Evolutionary conservation across 2,888 invertebrate genomes (phyloP).

Genomic region (Trypoxylon attenuatum): DNA sequence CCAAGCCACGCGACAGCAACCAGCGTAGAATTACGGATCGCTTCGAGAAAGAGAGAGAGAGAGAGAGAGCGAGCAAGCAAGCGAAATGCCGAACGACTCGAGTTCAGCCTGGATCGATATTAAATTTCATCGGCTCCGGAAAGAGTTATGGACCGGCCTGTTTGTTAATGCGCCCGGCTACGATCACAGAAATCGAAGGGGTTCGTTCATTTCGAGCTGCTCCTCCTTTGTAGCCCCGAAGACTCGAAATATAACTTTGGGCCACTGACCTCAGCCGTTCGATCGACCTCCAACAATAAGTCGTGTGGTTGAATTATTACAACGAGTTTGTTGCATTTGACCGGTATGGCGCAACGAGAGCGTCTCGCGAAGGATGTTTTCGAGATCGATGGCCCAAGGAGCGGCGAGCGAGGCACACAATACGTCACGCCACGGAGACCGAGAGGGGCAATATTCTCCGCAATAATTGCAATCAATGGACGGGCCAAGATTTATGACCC

Average conservation of each 20-base stretch:
- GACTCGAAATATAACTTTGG: too few relatives aligned
- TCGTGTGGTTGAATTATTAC: too few relatives aligned
- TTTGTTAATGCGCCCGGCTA: background rate
- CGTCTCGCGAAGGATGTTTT: background rate
- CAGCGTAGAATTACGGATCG: conserved; percentile 37
- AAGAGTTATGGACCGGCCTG: background rate
- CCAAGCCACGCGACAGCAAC: conserved; percentile 44
- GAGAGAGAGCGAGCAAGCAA: too few relatives aligned
- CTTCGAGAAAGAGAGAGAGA: too few relatives aligned
- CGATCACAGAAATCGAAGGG: conserved; percentile 30
- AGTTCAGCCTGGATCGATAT: too few relatives aligned
- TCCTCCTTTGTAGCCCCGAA: too few relatives aligned
- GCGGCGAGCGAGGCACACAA: background rate
- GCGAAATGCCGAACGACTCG: too few relatives aligned
- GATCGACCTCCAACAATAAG: too few relatives aligned
- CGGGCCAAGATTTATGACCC: conserved; percentile 39
- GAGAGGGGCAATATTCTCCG: conserved; percentile 37
- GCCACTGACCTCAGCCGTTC: too few relatives aligned
- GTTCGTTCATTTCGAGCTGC: too few relatives aligned
- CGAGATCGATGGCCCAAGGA: background rate
- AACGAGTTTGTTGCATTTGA: too few relatives aligned
- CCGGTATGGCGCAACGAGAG: too few relatives aligned
- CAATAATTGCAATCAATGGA: conserved; percentile 49
- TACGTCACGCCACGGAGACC: conserved; percentile 30
- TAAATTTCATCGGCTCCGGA: background rate